Conservation (phyloP, 2,888 invertebrate species). For the Tetropium fuscum region DNA sequence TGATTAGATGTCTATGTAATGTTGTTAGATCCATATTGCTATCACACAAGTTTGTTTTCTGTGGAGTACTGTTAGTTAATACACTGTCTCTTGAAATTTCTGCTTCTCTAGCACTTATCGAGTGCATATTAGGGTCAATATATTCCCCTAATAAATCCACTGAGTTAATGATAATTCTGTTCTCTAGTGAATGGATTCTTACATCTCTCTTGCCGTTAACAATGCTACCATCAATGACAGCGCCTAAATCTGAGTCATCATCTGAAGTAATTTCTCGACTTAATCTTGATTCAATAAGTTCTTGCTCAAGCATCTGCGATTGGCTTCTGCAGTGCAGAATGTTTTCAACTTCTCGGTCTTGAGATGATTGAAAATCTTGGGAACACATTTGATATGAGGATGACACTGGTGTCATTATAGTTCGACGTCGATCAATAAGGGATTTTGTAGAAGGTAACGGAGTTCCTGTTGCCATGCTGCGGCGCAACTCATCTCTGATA, state of each 20-base stretch:
- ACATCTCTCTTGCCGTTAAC: background rate
- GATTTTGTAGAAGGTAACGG: constrained; percentile 46
- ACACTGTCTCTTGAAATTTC: background rate
- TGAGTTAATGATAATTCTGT: background rate
- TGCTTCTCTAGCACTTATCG: background rate
- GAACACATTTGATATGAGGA: background rate
- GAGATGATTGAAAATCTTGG: constrained; percentile 18
- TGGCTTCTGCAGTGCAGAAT: constrained; percentile 19
- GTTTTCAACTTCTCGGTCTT: constrained; percentile 31
- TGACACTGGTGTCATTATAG: constrained; percentile 32
- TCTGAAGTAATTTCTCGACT: constrained; percentile 41
- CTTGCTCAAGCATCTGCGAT: background rate
- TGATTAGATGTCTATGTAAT: background rate
- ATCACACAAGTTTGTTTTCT: background rate
- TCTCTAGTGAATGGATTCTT: background rate
- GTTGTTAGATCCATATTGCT: constrained; percentile 23
- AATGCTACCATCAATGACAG: constrained; percentile 30
- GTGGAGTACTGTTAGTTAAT: background rate
- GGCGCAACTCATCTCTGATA: constrained; percentile 56
- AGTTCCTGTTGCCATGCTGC: constrained; percentile 43
- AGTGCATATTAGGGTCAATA: constrained; percentile 4
- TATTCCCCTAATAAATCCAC: background rate
- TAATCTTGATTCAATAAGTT: background rate
- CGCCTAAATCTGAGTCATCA: constrained; percentile 44
- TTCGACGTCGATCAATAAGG: constrained; percentile 44